phyloP scores from a whole-genome alignment of 2,797 vertebrate species.

The Ptychadena robeensis region DNA sequence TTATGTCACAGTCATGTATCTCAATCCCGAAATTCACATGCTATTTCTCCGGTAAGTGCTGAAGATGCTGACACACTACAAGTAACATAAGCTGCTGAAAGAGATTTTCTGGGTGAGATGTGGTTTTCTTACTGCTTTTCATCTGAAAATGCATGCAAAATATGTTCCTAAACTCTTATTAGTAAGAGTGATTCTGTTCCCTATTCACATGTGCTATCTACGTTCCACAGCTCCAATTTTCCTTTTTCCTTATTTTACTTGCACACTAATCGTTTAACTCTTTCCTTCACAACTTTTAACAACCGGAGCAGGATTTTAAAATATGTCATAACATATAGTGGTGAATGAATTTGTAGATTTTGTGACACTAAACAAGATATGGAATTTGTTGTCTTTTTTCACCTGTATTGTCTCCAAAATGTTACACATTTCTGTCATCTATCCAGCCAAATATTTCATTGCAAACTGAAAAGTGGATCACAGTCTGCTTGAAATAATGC shows the following conservation, averaged over 20 bases:
- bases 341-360: no score
- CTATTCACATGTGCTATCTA: background rate
- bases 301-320: background rate
- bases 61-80: constrained; percentile 38
- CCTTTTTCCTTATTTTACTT: background rate
- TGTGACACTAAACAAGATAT: no score
- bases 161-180: constrained; percentile 45
- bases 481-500: no score
- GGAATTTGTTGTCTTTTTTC: no score
- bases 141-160: constrained; percentile 30
- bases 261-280: background rate
- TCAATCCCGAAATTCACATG: constrained; percentile 24
- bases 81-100: constrained; percentile 33
- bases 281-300: background rate
- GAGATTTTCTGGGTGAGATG: constrained; percentile 15
- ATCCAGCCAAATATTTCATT: no score
- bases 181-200: background rate
- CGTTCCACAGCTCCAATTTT: constrained; percentile 2
- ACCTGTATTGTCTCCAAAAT: no score
- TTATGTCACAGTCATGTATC: constrained; percentile 50
- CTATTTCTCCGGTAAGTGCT: constrained; percentile 8
- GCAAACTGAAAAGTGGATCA: no score
- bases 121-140: constrained; percentile 11
- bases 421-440: no score
- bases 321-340: background rate